Evolutionary conservation across 2,888 invertebrate genomes (phyloP).

Genomic region (Notodromas monacha): DNA sequence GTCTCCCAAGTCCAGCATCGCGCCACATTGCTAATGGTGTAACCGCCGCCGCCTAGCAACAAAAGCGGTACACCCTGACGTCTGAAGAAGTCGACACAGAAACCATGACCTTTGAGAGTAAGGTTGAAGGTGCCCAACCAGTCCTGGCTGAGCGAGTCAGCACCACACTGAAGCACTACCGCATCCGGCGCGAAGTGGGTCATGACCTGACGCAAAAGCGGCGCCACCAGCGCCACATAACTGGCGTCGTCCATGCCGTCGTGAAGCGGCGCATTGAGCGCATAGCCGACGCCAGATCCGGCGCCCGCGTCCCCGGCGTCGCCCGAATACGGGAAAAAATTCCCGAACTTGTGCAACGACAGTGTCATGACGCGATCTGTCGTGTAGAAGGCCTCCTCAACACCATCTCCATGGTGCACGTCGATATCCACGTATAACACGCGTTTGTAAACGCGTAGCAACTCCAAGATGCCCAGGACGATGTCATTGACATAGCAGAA

Average conservation of each 20-base stretch:
- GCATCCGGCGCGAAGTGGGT: slow-evolving; percentile 23
- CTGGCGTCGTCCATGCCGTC: slow-evolving; percentile 24
- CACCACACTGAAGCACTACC: slow-evolving; percentile 24
- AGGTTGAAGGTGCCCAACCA: slow-evolving; percentile 24
- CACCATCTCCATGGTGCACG: slow-evolving; percentile 25
- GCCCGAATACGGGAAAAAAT: slow-evolving; percentile 26
- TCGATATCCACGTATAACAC: slow-evolving; percentile 25
- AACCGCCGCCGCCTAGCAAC: slow-evolving; percentile 23
- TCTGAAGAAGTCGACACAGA: slow-evolving; percentile 23
- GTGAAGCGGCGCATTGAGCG: slow-evolving; percentile 23
- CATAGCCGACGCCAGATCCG: slow-evolving; percentile 23
- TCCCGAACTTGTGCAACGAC: slow-evolving; percentile 27
- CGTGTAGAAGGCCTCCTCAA: slow-evolving; percentile 24
- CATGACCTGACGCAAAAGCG: slow-evolving; percentile 17
- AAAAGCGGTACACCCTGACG: slow-evolving; percentile 21
- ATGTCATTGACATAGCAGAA: slow-evolving; percentile 26
- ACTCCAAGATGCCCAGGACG: slow-evolving; percentile 23
- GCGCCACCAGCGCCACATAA: no score
- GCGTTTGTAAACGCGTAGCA: slow-evolving; percentile 22
- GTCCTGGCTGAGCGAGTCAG: slow-evolving; percentile 25
- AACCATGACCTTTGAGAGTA: slow-evolving; percentile 23
- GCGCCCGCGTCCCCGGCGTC: slow-evolving; percentile 23
- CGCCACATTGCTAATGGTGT: slow-evolving; percentile 24
- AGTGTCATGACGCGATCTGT: slow-evolving; percentile 25
- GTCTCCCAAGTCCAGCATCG: slow-evolving; percentile 25